Evolutionary conservation across 30 jellyfish, hydroid and myxozoan genomes (phyloP).

Genomic region (Aurelia sp.): DNA sequence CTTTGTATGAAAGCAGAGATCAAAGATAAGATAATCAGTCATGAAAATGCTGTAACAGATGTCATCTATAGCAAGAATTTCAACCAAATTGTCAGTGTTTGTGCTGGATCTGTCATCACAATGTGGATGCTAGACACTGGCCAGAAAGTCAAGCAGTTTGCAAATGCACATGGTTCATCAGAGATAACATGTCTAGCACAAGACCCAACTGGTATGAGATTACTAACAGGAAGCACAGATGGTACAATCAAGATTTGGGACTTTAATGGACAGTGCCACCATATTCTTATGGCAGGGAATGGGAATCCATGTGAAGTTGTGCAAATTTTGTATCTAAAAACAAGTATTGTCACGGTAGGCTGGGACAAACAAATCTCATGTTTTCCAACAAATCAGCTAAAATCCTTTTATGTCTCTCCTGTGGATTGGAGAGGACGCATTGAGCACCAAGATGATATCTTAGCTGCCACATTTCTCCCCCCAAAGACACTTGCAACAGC

Average conservation of each 20-base stretch:
- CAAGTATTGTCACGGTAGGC: slow-evolving; percentile 78
- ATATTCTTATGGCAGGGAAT: slow-evolving; percentile 80
- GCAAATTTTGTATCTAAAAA: slow-evolving; percentile 69
- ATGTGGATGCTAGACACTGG: slow-evolving; percentile 96
- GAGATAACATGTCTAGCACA: slow-evolving; percentile 87
- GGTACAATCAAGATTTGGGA: slow-evolving; percentile 97
- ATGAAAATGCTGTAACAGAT: slow-evolving; percentile 86
- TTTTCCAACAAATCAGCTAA: slow-evolving; percentile 66
- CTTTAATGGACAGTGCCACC: slow-evolving; percentile 88
- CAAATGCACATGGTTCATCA: slow-evolving; percentile 95
- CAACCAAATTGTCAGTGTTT: slow-evolving; percentile 86
- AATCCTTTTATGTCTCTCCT: slow-evolving; percentile 74
- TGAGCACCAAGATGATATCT: slow-evolving; percentile 91
- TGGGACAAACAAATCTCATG: slow-evolving; percentile 79
- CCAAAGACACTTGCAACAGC: slow-evolving; percentile 91
- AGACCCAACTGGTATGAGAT: slow-evolving; percentile 72
- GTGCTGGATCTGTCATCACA: slow-evolving; percentile 85
- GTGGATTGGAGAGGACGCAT: slow-evolving; percentile 82
- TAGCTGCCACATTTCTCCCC: slow-evolving; percentile 70
- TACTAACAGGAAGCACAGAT: slow-evolving; percentile 93
- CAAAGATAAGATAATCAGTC: slow-evolving; percentile 76
- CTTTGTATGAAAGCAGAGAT: slow-evolving; percentile 80
- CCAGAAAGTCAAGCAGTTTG: slow-evolving; percentile 91
- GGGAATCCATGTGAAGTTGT: slow-evolving; percentile 89
- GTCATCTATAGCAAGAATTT: slow-evolving; percentile 60